Conservation (phyloP, 2,113 vertebrate species). For the Poecile atricapillus region DNA sequence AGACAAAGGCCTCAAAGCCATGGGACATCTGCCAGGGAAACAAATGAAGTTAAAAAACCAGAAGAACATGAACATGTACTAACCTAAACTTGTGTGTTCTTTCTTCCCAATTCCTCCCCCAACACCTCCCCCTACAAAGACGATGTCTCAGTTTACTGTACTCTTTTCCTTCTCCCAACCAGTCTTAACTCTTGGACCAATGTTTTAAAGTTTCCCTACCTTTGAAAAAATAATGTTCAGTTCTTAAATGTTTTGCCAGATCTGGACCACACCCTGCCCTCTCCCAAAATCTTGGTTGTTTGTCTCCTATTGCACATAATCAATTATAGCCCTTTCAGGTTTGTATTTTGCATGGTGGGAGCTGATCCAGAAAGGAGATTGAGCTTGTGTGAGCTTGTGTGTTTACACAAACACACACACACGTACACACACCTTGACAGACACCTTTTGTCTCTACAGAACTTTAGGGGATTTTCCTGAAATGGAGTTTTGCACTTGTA, state of each 20-base stretch:
- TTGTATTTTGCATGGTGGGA: conserved; percentile 60
- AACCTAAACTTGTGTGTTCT: conserved; percentile 65
- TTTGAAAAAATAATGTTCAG: conserved; percentile 63
- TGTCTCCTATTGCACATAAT: conserved; percentile 60
- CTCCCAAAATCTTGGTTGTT: conserved; percentile 39
- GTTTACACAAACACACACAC: conserved; percentile 57
- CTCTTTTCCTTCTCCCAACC: conserved; percentile 31
- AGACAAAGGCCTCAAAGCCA: conserved; percentile 71
- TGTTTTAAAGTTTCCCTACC: conserved; percentile 57
- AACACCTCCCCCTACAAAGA: conserved; percentile 41
- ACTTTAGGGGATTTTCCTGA: conserved; percentile 19
- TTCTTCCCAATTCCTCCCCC: conserved; percentile 53
- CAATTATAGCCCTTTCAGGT: conserved; percentile 62
- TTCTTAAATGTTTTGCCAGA: conserved; percentile 61
- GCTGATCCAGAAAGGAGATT: conserved; percentile 42
- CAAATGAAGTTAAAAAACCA: conserved; percentile 71
- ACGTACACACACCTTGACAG: not conserved
- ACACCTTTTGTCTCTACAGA: not conserved
- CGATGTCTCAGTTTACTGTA: conserved; percentile 1
- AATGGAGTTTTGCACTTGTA: not conserved
- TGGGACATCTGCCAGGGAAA: conserved; percentile 68
- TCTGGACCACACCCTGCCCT: conserved; percentile 54
- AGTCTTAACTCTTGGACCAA: conserved; percentile 41
- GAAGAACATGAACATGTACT: conserved; percentile 68
- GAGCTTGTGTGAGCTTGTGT: conserved; percentile 58